Evolutionary conservation across 2,797 vertebrate genomes (phyloP).

Genomic region (Protosalanx chinensis): DNA sequence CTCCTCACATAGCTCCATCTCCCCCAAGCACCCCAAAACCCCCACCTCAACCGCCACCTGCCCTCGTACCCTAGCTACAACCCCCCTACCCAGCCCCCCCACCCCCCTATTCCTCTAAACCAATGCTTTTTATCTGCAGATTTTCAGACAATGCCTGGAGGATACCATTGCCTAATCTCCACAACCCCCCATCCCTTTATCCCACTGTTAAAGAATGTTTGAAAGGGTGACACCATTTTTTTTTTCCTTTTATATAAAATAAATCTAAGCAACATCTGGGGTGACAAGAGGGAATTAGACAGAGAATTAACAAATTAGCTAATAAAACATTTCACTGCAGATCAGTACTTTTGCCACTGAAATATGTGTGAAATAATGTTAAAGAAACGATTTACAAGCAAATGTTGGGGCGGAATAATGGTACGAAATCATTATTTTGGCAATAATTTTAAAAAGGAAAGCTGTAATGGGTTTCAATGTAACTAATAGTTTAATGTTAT

Average conservation of each 20-base stretch:
- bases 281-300: neutral
- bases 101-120: slow-evolving; percentile 45
- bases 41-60: slow-evolving; percentile 33
- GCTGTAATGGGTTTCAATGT: neutral
- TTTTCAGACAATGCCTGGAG: slow-evolving; percentile 94
- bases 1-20: slow-evolving; percentile 53
- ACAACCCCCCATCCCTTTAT: slow-evolving; percentile 85
- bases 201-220: slow-evolving; percentile 91
- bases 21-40: slow-evolving; percentile 24
- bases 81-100: slow-evolving; percentile 22
- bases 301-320: slow-evolving; percentile 78
- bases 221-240: slow-evolving; percentile 86
- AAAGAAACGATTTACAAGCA: neutral
- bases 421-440: neutral
- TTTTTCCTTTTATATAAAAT: slow-evolving; percentile 30
- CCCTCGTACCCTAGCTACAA: slow-evolving; percentile 30
- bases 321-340: slow-evolving; percentile 46
- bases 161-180: slow-evolving; percentile 91
- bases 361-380: neutral
- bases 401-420: neutral
- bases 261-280: slow-evolving; percentile 75
- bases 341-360: neutral
- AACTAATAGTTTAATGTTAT: neutral
- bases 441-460: neutral
- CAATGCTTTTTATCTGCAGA: slow-evolving; percentile 84